Conservation (phyloP, 2,797 vertebrate species). For the Nasua narica region DNA sequence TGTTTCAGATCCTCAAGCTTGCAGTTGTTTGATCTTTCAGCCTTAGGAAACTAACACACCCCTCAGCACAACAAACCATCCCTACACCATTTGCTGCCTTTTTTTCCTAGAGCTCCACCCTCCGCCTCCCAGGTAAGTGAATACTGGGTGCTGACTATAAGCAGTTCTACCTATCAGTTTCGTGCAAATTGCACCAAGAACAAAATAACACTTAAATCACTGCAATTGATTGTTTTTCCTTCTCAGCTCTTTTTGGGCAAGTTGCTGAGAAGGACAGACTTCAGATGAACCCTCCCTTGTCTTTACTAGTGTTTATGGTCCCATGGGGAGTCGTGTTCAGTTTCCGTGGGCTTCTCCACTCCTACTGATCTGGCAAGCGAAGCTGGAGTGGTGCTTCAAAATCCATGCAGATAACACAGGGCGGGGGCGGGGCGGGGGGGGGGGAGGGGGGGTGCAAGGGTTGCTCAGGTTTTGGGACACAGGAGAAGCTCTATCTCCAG, state of each 20-base stretch:
- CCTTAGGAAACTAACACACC: background rate
- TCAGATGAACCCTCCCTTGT: background rate
- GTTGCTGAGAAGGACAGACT: background rate
- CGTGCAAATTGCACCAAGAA: background rate
- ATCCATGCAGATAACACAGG: background rate
- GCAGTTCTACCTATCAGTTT: background rate
- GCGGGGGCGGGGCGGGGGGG: too few species aligned
- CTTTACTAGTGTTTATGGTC: background rate
- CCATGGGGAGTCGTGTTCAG: background rate
- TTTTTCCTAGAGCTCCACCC: background rate
- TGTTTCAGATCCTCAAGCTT: background rate
- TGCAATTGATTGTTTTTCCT: background rate
- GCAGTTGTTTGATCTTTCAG: background rate
- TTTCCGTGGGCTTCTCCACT: background rate
- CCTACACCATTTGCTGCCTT: background rate
- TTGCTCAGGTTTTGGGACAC: background rate
- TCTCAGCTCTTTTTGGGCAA: background rate
- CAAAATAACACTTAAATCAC: background rate
- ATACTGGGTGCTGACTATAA: background rate
- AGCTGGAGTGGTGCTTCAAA: background rate
- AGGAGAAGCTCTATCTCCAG: background rate
- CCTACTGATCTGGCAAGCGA: background rate
- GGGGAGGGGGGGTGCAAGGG: too few species aligned
- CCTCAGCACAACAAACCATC: background rate
- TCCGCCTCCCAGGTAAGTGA: background rate